Base-by-base conservation (phyloP, 2,113 vertebrate genomes). In the Hydrolagus affinis region DNA sequence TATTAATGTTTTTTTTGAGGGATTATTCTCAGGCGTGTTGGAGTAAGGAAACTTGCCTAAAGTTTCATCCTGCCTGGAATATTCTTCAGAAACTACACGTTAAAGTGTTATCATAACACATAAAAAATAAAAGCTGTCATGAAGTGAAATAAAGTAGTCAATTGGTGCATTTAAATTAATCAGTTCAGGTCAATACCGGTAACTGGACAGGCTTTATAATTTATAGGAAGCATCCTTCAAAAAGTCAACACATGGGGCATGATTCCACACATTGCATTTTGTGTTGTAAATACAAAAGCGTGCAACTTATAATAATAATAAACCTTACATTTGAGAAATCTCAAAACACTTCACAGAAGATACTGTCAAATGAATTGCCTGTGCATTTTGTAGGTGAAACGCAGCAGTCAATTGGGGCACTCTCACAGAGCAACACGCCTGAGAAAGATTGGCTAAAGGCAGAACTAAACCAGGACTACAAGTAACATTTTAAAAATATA, bases 291-390 rank as follows among this genome's bases (percentile, higher is more conserved):
- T 12, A 64, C 28, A 80, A 57, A 62, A 78, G 62, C 15, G 12
- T 21, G 76, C n/a, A 78, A 78, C n/a, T 78, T 78, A 11, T 59
- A 80, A 80, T 44, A 44, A 80, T 19, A 77, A 21, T 77, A 21
- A 76, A 76, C 59, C 76, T 60, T 62, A n/a, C 11, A 62, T 8
- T 59, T 62, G 44, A 44, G 44, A 44, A 1, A 6, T 44, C 2
- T 44, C 44, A 44, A 44, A 44, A 44, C 44, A 44, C 44, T 44
- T 44, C 6, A 44, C 44, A 44, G 6, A 44, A 44, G 1, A 44
- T 44, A 44, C 44, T 44, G 6, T 44, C 1, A 44, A 44, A 6
- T 44, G 44, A 44, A 44, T 44, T 44, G 44, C 1, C 6, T 44
- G 44, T 44, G 44, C 6, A 44, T 44, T 44, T 44, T 44, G 44